Evolutionary conservation across 2,888 invertebrate genomes (phyloP).

Genomic region (Amorpha juglandis): DNA sequence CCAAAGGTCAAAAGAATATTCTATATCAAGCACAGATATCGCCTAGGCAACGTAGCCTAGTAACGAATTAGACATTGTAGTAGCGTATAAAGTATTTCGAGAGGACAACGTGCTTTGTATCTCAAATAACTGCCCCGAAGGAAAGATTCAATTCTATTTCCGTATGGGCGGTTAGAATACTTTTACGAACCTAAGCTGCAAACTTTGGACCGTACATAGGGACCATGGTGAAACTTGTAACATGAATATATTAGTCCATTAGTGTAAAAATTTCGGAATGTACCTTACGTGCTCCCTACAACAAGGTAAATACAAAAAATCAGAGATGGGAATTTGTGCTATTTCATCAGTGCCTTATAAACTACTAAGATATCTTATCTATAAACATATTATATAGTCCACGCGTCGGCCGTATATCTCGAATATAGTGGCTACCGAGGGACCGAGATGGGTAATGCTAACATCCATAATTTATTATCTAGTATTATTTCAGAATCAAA

Average conservation of each 20-base stretch:
- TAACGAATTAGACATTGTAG: constrained; percentile 7
- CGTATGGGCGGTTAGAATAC: not conserved
- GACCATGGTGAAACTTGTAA: not conserved
- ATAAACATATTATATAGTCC: not conserved
- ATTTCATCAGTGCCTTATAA: not conserved
- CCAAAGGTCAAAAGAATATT: constrained; percentile 20
- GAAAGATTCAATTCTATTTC: not conserved
- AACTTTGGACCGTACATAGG: not conserved
- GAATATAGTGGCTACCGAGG: constrained; percentile 3
- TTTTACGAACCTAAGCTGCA: not conserved
- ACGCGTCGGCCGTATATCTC: not conserved
- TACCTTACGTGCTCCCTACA: no score
- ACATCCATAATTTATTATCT: constrained; percentile 18
- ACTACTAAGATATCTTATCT: not conserved
- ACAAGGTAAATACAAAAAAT: no score
- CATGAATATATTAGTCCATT: not conserved
- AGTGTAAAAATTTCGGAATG: no score
- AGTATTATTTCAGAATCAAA: constrained; percentile 3
- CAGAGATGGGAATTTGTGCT: not conserved
- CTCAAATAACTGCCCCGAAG: not conserved
- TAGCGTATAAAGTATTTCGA: constrained; percentile 1
- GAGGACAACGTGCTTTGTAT: not conserved
- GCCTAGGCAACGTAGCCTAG: constrained; percentile 10
- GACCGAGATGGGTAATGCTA: not conserved
- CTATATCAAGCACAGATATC: constrained; percentile 13